Conservation (phyloP, 2,797 vertebrate species). For the Amblyraja radiata region DNA sequence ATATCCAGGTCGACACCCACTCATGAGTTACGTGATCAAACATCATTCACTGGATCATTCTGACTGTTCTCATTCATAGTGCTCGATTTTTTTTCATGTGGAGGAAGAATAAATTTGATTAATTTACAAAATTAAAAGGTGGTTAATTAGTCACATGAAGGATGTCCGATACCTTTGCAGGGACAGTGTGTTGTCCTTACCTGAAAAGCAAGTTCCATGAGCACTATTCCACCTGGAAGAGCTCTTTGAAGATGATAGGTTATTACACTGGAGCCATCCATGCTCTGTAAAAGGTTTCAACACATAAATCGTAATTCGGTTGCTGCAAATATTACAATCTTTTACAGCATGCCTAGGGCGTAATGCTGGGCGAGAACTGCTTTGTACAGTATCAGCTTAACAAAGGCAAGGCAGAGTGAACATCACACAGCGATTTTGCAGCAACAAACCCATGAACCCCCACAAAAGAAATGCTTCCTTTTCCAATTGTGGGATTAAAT, state of each 20-base stretch:
- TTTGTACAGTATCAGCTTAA: background rate
- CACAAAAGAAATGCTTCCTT: background rate
- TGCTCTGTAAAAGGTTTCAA: slow-evolving; percentile 56
- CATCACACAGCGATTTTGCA: background rate
- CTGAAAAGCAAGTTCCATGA: slow-evolving; percentile 96
- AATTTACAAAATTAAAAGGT: background rate
- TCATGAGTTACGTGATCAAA: slow-evolving; percentile 3
- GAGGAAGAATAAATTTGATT: background rate
- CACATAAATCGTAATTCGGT: background rate
- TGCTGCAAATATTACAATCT: background rate
- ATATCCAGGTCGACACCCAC: background rate
- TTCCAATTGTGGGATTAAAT: background rate
- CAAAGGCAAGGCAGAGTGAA: slow-evolving; percentile 41
- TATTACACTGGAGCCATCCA: slow-evolving; percentile 55
- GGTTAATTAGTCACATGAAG: background rate
- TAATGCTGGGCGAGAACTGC: background rate
- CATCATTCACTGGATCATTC: background rate
- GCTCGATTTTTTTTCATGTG: background rate
- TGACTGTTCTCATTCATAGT: background rate
- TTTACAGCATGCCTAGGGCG: background rate
- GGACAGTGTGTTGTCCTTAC: slow-evolving; percentile 50
- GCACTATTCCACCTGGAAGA: slow-evolving; percentile 88
- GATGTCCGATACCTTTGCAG: too few species aligned
- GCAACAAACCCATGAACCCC: background rate
- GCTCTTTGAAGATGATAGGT: slow-evolving; percentile 91